Base-by-base conservation (phyloP, 2,888 invertebrate species). In the Steinernema carpocapsae region DNA sequence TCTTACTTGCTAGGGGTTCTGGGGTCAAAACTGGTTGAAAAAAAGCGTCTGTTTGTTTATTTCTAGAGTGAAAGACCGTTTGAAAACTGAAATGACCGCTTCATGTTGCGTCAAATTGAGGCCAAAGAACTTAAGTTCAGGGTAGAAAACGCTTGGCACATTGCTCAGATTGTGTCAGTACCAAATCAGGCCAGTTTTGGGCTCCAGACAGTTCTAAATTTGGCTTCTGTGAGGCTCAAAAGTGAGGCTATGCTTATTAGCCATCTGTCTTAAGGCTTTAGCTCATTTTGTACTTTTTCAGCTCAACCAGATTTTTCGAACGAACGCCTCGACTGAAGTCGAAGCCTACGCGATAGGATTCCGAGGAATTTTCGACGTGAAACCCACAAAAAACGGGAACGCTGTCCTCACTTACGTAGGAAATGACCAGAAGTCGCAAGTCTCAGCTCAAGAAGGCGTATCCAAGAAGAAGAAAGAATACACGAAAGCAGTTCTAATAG, bases 321-420 rank as follows among this genome's bases (percentile, higher is more conserved):
- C 29, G 17, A 32, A 64, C 29, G 64, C 64, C 17, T 7, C 7
- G 2, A 64, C 32, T 14, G 32, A 10, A 19, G 17, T 32, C 26
- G 64, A 64, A 64, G 64, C 64, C 3, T 64, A 64, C 37, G 17
- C 29, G 17, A 64, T 64, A 12, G 64, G 64, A 26, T 32, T 64
- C 17, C 7, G 17, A 64, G 64, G 64, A 1, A 29, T 64, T 2
- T 6, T 29, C 26, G 32, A 64, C 17, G 32, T 64, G 3, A 29
- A n/a, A 17, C 32, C 29, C 17, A 64, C 64, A 17, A 64, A 64
- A 17, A 32, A 64, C 64, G 64, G 32, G 17, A 64, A 64, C 17
- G 64, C 29, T 6, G 3, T 2, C 22, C 1, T 64, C 1, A n/a
- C 29, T 1, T 37, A 64, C 4, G 14, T 4, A 6, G 32, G 17